Percentiles rank a stretch among this genome's conserved stretches.
Conservation (phyloP, 2,888 invertebrate genomes). For the Cacoxenus indagator region DNA sequence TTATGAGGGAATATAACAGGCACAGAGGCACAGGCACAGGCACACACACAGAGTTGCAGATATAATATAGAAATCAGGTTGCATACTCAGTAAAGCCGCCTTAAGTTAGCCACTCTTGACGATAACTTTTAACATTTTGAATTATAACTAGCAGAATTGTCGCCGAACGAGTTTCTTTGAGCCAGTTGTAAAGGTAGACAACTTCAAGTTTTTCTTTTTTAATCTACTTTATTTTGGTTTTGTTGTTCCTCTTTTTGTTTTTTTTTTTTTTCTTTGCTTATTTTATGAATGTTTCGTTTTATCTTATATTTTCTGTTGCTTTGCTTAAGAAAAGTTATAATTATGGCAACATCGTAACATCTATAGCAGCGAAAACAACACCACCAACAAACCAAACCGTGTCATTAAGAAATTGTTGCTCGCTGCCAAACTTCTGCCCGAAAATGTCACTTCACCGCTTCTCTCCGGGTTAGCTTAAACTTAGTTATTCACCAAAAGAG, state of each 20-base stretch:
- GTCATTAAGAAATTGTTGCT: not conserved
- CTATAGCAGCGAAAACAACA: slow-evolving; percentile 22
- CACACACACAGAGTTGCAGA: not conserved
- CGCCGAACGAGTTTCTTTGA: slow-evolving; percentile 40
- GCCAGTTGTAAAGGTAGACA: slow-evolving; percentile 59
- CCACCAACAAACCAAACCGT: slow-evolving; percentile 7
- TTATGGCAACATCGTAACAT: slow-evolving; percentile 50
- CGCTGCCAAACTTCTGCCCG: not conserved
- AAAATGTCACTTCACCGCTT: not conserved
- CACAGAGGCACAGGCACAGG: slow-evolving; percentile 28
- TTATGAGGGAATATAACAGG: slow-evolving; percentile 19
- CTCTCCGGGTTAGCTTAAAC: not conserved
- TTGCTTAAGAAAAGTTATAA: slow-evolving; percentile 55
- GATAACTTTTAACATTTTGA: slow-evolving; percentile 61
- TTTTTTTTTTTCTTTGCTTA: not conserved
- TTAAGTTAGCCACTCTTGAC: slow-evolving; percentile 49
- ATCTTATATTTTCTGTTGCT: not conserved
- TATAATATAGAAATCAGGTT: not conserved
- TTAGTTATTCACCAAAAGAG: not conserved
- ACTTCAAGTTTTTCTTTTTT: slow-evolving; percentile 48
- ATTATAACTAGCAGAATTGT: slow-evolving; percentile 47
- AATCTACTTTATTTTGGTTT: not conserved
- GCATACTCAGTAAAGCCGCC: not conserved
- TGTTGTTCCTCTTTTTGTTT: not conserved
- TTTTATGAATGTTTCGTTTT: not conserved